These are phyloP conservation scores for Paratilapia polleni DNA, from an alignment of 2,113 vertebrate genomes.

Conservation along the genomic window DNA sequence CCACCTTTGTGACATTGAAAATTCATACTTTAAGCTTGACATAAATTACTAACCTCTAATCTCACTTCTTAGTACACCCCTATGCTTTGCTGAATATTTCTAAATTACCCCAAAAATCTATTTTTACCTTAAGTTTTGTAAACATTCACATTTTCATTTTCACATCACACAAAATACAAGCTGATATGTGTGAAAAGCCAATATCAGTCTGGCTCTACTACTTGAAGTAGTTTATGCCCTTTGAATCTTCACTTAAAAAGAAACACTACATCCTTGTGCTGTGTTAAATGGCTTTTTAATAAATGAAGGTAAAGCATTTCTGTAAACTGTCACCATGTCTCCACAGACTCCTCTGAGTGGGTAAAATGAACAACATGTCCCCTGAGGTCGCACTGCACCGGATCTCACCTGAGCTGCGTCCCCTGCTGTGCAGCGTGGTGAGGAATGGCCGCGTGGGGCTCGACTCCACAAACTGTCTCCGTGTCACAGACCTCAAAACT, in stretches of 20 bases:
- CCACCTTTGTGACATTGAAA: too few species aligned
- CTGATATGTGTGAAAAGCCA: too few species aligned
- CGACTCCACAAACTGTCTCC: slow-evolving; percentile 94
- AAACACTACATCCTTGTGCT: background rate
- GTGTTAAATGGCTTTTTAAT: background rate
- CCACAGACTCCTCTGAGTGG: slow-evolving; percentile 28
- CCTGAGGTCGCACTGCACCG: slow-evolving; percentile 94
- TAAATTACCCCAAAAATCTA: too few species aligned
- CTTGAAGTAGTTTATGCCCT: background rate
- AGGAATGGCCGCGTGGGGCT: slow-evolving; percentile 95
- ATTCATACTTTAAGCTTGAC: too few species aligned
- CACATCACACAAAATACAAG: too few species aligned
- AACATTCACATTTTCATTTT: too few species aligned
- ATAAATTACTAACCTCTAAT: too few species aligned
- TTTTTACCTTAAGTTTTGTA: too few species aligned
- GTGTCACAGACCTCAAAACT: slow-evolving; percentile 97
- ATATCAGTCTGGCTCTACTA: background rate
- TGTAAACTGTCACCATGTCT: background rate
- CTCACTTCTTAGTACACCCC: too few species aligned
- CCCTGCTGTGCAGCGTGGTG: slow-evolving; percentile 92
- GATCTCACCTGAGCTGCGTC: slow-evolving; percentile 92
- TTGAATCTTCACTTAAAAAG: background rate
- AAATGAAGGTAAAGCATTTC: background rate
- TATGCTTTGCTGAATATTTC: too few species aligned
- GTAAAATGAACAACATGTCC: slow-evolving; percentile 86